Evolutionary conservation across 2,888 invertebrate species (phyloP).

Genomic region (Athalia circularis): DNA sequence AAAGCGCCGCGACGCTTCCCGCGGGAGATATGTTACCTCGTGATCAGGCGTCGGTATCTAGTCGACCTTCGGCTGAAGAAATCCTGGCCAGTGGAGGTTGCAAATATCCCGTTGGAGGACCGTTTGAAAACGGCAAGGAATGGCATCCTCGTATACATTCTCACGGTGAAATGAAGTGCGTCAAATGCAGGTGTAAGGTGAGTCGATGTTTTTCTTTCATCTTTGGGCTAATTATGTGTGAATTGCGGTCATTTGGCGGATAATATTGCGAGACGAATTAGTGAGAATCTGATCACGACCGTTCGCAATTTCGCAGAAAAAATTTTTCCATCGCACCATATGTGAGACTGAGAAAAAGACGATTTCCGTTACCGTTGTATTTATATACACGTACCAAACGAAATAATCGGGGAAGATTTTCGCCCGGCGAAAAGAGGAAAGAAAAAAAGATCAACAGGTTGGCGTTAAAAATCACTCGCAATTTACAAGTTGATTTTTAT

Average conservation of each 20-base stretch:
- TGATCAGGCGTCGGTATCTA: slow-evolving; percentile 72
- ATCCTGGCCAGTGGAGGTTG: slow-evolving; percentile 89
- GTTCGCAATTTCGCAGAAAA: too few species aligned
- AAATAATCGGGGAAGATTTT: too few species aligned
- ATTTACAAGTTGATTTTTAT: too few species aligned
- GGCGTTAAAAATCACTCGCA: too few species aligned
- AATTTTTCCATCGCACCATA: too few species aligned
- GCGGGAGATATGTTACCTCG: slow-evolving; percentile 75
- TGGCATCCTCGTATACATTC: slow-evolving; percentile 93
- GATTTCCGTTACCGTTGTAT: too few species aligned
- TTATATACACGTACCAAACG: too few species aligned
- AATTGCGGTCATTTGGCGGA: neutral
- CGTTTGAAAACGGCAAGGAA: slow-evolving; percentile 84
- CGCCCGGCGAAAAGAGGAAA: too few species aligned
- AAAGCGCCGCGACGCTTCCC: slow-evolving; percentile 57
- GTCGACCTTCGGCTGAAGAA: slow-evolving; percentile 80
- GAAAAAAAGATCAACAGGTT: too few species aligned
- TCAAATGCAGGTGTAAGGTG: slow-evolving; percentile 94
- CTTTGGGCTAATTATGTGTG: neutral
- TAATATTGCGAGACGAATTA: too few species aligned
- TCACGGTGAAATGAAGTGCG: slow-evolving; percentile 91
- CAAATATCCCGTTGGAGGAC: slow-evolving; percentile 82
- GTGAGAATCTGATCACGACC: too few species aligned
- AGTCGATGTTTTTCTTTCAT: slow-evolving; percentile 60
- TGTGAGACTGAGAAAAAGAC: too few species aligned